Conservation (phyloP, 2,888 invertebrate species). For the Tolmerus cingulatus region DNA sequence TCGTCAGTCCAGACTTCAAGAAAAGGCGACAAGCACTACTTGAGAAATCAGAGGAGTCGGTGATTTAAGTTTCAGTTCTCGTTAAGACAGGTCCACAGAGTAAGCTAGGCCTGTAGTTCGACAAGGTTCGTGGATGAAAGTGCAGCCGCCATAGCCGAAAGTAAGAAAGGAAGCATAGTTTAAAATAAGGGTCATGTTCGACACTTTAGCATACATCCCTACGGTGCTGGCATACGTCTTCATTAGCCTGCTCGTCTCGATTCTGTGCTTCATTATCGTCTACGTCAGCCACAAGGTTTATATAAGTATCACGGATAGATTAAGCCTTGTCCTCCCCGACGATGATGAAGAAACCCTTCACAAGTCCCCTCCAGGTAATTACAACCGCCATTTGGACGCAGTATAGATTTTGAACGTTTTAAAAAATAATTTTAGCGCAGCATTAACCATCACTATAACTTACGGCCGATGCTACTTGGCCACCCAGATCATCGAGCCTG, state of each 20-base stretch:
- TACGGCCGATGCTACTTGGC: not conserved
- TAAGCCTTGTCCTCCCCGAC: constrained; percentile 53
- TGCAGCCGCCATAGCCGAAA: not conserved
- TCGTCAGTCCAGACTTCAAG: not conserved
- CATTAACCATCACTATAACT: not conserved
- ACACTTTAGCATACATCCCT: constrained; percentile 59
- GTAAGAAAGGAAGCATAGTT: not conserved
- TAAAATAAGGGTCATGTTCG: constrained; percentile 54
- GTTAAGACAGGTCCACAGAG: not conserved
- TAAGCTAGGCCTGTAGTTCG: not conserved
- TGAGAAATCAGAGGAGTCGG: not conserved
- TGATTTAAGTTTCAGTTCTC: not conserved
- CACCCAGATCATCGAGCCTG: not conserved
- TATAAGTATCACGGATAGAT: constrained; percentile 57
- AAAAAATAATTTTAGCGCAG: constrained; percentile 19
- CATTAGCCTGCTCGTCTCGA: constrained; percentile 57
- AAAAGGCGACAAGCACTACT: not conserved
- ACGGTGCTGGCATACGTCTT: constrained; percentile 60
- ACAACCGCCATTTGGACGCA: constrained; percentile 32
- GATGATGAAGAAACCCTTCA: constrained; percentile 35
- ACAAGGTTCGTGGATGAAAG: not conserved
- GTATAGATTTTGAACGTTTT: not conserved
- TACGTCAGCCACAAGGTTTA: constrained; percentile 61
- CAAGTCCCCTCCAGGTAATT: constrained; percentile 46
- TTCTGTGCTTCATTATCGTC: constrained; percentile 59